These are phyloP conservation scores for Aegithalos caudatus DNA, from an alignment of 2,113 vertebrate species.

Conservation along the genomic window DNA sequence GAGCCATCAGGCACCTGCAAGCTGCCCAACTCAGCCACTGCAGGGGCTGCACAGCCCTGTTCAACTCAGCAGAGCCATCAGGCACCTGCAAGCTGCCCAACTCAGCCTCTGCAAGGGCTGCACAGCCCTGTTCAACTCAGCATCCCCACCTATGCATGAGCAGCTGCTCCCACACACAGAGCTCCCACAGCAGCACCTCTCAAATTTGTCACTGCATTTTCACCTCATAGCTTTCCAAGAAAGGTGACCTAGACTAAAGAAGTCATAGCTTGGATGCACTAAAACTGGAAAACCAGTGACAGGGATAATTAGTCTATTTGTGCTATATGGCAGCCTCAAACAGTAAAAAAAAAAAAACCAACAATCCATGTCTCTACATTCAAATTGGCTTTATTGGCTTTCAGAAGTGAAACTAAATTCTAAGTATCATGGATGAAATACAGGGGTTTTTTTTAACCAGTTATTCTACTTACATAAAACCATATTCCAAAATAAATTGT, in stretches of 20 bases:
- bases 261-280: background rate
- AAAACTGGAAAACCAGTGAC: background rate
- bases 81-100: background rate
- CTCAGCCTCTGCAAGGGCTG: background rate
- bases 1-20: background rate
- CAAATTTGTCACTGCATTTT: background rate
- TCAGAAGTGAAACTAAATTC: background rate
- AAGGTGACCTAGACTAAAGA: background rate
- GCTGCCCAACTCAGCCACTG: rapidly evolving
- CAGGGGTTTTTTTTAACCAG: background rate
- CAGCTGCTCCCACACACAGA: rapidly evolving
- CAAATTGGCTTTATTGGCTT: background rate
- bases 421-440: background rate
- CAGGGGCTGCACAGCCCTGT: background rate
- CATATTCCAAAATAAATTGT: background rate
- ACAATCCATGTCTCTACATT: background rate
- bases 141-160: background rate
- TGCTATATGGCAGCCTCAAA: background rate
- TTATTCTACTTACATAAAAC: background rate
- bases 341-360: background rate
- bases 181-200: background rate
- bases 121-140: background rate
- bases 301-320: background rate
- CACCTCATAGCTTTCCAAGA: background rate
- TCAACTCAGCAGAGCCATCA: background rate